Evolutionary conservation across 2,888 invertebrate genomes (phyloP).

Genomic region (Drosophila buzzatii): DNA sequence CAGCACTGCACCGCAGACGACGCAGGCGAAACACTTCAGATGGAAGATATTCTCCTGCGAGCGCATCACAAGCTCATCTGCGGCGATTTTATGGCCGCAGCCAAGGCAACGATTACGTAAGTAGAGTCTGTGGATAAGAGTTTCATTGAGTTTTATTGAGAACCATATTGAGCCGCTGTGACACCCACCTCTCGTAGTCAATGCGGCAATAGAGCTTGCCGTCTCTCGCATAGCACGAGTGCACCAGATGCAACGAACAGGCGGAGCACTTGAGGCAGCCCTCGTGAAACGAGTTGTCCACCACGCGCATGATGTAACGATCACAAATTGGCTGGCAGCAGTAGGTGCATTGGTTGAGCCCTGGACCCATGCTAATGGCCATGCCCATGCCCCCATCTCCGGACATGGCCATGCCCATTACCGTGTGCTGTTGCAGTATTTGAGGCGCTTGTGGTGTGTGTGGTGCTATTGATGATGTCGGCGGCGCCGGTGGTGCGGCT

Average conservation of each 20-base stretch:
- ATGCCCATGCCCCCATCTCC: conserved; percentile 22
- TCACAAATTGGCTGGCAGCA: conserved; percentile 91
- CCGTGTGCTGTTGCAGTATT: conserved; percentile 52
- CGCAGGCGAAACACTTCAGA: conserved; percentile 92
- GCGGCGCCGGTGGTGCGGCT: conserved; percentile 44
- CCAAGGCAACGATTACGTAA: conserved; percentile 90
- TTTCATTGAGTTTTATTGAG: not conserved
- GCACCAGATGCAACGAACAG: conserved; percentile 89
- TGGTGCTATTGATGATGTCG: conserved; percentile 45
- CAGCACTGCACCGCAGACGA: conserved; percentile 90
- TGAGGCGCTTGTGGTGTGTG: conserved; percentile 69
- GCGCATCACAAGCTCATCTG: conserved; percentile 93
- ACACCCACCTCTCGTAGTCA: conserved; percentile 91
- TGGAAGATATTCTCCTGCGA: conserved; percentile 91
- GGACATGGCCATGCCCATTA: conserved; percentile 25
- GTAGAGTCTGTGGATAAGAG: conserved; percentile 87
- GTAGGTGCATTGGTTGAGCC: conserved; percentile 87
- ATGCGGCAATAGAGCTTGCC: conserved; percentile 91
- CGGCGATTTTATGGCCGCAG: conserved; percentile 89
- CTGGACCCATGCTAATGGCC: conserved; percentile 26
- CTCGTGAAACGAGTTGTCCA: conserved; percentile 91
- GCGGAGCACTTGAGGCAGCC: conserved; percentile 91
- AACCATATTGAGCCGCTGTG: not conserved
- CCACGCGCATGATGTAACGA: conserved; percentile 91
- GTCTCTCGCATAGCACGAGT: conserved; percentile 91